Evolutionary conservation across 2,888 invertebrate genomes (phyloP).

Genomic region (Caenorhabditis afra): DNA sequence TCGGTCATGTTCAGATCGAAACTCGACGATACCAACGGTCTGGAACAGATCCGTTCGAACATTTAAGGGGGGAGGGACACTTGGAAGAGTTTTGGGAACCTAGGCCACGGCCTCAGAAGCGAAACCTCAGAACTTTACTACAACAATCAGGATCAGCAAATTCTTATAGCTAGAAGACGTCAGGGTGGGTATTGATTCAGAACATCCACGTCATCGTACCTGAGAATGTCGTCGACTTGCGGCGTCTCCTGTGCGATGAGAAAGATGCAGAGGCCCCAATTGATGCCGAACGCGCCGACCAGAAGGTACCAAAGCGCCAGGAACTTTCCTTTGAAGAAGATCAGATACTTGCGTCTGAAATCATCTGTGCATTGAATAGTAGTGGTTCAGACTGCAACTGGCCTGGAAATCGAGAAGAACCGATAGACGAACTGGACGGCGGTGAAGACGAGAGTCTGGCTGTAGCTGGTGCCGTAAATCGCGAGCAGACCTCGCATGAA

Average conservation of each 20-base stretch:
- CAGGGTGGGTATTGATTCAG: no score
- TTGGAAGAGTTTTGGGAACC: neutral
- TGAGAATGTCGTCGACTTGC: constrained; percentile 32
- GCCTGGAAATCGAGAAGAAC: constrained; percentile 32
- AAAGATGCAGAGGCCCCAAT: constrained; percentile 54
- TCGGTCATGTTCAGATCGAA: constrained; percentile 36
- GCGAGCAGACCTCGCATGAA: constrained; percentile 34
- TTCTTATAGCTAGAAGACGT: no score
- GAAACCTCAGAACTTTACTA: no score
- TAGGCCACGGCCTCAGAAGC: no score
- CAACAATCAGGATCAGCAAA: no score
- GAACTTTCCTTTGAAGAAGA: constrained; percentile 37
- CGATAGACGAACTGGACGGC: constrained; percentile 48
- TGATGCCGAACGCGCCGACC: constrained; percentile 27
- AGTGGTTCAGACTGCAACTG: no score
- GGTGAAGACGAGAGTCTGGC: constrained; percentile 44
- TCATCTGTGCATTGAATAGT: no score
- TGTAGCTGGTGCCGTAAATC: constrained; percentile 45
- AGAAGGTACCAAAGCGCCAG: constrained; percentile 31
- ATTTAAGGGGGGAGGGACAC: no score
- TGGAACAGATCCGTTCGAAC: neutral
- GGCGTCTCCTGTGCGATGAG: constrained; percentile 27
- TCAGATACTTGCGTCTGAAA: constrained; percentile 25
- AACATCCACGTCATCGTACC: no score
- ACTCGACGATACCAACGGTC: constrained; percentile 25